Conservation (phyloP, 2,888 invertebrate species). For the Volucella inanis region DNA sequence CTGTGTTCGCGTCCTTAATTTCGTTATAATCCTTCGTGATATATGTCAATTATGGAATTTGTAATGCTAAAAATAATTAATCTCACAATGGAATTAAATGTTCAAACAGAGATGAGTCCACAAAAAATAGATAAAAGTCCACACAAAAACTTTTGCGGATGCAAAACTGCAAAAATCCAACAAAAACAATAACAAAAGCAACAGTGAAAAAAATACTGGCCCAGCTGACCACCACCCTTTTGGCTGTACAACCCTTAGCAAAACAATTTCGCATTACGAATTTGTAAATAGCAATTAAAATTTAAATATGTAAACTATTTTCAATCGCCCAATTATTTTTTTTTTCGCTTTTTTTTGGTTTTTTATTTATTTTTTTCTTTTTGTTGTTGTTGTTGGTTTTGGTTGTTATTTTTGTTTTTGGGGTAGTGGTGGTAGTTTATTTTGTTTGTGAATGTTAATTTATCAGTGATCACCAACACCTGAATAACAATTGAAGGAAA, state of each 20-base stretch:
- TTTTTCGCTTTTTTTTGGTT: conserved; percentile 4
- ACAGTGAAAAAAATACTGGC: conserved; percentile 5
- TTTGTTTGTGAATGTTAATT: conserved; percentile 74
- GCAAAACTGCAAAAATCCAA: conserved; percentile 17
- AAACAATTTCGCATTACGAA: conserved; percentile 74
- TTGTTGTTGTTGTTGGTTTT: too few species aligned
- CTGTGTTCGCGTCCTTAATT: conserved; percentile 66
- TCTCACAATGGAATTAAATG: conserved; percentile 75
- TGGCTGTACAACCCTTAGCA: conserved; percentile 67
- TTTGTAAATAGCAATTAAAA: conserved; percentile 75
- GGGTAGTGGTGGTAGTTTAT: conserved; percentile 42
- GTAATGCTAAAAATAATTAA: conserved; percentile 75
- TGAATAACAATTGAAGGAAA: conserved; percentile 29
- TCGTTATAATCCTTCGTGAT: conserved; percentile 74
- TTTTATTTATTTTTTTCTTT: conserved; percentile 8
- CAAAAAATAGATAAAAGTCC: conserved; percentile 61
- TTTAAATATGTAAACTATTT: conserved; percentile 75
- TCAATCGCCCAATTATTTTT: conserved; percentile 62
- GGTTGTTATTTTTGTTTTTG: too few species aligned
- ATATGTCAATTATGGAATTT: conserved; percentile 75
- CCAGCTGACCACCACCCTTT: conserved; percentile 1
- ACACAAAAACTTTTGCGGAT: conserved; percentile 32
- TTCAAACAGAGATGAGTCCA: conserved; percentile 52
- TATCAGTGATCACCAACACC: conserved; percentile 70
- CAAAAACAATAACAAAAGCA: conserved; percentile 3